Evolutionary conservation across 2,797 vertebrate species (phyloP).

Genomic region (Notamacropus eugenii): DNA sequence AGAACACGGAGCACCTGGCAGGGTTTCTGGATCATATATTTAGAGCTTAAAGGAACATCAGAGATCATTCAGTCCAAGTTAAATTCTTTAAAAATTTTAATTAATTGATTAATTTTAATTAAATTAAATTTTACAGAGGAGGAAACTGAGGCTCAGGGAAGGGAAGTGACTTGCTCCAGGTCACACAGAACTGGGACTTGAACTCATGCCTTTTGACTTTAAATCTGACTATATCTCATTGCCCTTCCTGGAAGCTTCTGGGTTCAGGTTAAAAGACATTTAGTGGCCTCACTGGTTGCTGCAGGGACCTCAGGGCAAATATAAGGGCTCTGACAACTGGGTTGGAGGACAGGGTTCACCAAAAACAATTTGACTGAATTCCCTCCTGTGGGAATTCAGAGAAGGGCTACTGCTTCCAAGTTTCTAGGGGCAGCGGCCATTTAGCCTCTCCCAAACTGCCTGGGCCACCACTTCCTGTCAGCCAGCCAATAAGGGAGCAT

Average conservation of each 20-base stretch:
- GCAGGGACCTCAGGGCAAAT: neutral
- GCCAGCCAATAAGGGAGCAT: neutral
- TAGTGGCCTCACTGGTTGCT: neutral
- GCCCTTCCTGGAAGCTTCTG: neutral
- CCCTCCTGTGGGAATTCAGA: neutral
- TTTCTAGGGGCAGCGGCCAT: neutral
- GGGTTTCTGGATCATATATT: neutral
- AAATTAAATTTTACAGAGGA: neutral
- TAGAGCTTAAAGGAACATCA: neutral
- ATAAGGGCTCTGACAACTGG: neutral
- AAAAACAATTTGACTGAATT: neutral
- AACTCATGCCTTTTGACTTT: neutral
- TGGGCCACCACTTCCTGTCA: neutral
- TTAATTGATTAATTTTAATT: too few relatives aligned
- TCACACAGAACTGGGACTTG: neutral
- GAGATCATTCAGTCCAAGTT: neutral
- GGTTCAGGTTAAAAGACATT: neutral
- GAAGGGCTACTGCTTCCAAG: neutral
- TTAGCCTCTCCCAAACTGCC: neutral
- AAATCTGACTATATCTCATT: neutral
- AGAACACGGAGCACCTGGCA: neutral
- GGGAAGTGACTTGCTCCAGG: neutral
- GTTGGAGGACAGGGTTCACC: neutral
- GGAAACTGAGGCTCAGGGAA: neutral
- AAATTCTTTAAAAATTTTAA: too few relatives aligned